phyloP scores from a whole-genome alignment of 2,888 invertebrate genomes.

The Archips crataeganus region DNA sequence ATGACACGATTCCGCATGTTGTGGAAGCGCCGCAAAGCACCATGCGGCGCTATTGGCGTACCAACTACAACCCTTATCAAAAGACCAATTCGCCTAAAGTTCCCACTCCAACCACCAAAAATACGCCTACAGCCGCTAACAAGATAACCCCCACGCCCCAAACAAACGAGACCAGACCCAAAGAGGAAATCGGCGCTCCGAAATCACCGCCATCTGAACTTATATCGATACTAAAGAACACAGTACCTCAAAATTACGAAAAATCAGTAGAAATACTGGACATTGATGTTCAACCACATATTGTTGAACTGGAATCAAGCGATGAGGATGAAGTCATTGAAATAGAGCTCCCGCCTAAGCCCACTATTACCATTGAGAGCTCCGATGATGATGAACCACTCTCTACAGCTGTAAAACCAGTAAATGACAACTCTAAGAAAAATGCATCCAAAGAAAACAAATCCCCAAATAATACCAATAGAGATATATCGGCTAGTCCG shows the following conservation, averaged over 20 bases:
- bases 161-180: conserved; percentile 56
- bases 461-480: conserved; percentile 50
- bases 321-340: conserved; percentile 82
- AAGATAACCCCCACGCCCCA: conserved; percentile 45
- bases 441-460: conserved; percentile 51
- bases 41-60: conserved; percentile 76
- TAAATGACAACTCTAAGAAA: conserved; percentile 49
- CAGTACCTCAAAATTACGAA: conserved; percentile 63
- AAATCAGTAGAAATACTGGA: conserved; percentile 72
- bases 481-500: conserved; percentile 73
- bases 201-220: conserved; percentile 46
- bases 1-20: conserved; percentile 54
- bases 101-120: conserved; percentile 41
- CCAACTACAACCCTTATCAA: conserved; percentile 57
- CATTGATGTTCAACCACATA: conserved; percentile 55
- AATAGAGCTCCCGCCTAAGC: conserved; percentile 77
- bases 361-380: conserved; percentile 80
- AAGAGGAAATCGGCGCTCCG: conserved; percentile 58
- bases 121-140: conserved; percentile 45
- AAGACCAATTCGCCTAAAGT: conserved; percentile 63
- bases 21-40: conserved; percentile 64
- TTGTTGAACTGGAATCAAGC: conserved; percentile 71
- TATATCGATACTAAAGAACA: conserved; percentile 68
- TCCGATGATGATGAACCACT: conserved; percentile 78
- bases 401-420: conserved; percentile 48